phyloP scores from a whole-genome alignment of 2,113 vertebrate species.

The Corythornis madagascariensis region DNA sequence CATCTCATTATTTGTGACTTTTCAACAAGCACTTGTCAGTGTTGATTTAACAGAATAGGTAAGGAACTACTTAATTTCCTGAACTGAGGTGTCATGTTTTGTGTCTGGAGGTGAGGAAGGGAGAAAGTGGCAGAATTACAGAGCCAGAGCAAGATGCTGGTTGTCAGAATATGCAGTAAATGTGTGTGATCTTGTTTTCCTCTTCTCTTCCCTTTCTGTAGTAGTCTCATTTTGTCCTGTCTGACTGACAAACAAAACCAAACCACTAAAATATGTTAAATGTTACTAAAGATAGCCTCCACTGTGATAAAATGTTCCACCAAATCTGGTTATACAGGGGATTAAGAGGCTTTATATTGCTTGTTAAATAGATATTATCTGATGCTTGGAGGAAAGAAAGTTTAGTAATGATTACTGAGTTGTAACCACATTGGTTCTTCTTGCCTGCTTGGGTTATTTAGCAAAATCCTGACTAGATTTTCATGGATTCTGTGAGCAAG shows the following conservation, averaged over 20 bases:
- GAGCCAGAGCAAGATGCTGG: not conserved
- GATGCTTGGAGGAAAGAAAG: not conserved
- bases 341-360: slow-evolving; percentile 17
- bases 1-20: not conserved
- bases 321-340: not conserved
- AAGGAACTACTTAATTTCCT: not conserved
- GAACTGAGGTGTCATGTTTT: not conserved
- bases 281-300: not conserved
- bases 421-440: slow-evolving; percentile 5
- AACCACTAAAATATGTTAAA: not conserved
- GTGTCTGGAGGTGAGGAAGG: not conserved
- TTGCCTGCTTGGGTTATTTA: not conserved
- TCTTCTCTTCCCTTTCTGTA: not conserved
- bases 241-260: not conserved
- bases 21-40: not conserved
- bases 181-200: not conserved
- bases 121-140: not conserved
- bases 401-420: not conserved
- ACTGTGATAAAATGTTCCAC: not conserved
- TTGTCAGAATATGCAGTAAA: not conserved
- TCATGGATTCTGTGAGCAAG: not conserved
- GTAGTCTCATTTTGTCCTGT: not conserved
- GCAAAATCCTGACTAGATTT: not conserved
- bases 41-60: not conserved
- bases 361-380: not conserved